Base-by-base conservation (phyloP, 2,797 vertebrate genomes). In the Poeciliopsis paucimaculata region DNA sequence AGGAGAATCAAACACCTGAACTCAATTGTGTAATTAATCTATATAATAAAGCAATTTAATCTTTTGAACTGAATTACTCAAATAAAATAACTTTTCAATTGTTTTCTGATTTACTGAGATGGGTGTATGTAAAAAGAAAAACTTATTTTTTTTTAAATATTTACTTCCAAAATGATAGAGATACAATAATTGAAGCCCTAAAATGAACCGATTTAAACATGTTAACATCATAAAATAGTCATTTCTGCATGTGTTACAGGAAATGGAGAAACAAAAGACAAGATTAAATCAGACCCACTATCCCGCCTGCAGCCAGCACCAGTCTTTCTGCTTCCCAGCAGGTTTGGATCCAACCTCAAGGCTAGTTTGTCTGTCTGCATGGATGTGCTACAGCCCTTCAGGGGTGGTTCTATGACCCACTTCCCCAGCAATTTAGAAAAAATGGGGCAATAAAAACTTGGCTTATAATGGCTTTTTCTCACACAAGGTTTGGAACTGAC, bases 351-450 rank as follows among this genome's bases (percentile, higher is more conserved):
- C 72, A 77, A 43, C 72, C 91, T 88, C 68, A 31, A 84, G 88
- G 90, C 87, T 49, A 85, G 28, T 28, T 49, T 88, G 80, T 87
- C 75, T 90, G 83, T 84, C 73, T 91, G 82, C 71, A n/a, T 72
- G 77, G 77, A 75, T 79, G 77, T 81, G 83, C 79, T 87, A 80
- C 83, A 86, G 64, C 70, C 87, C 87, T 88, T 82, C 62, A 86
- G 89, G 87, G 84, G 31, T 73, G 87, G 78, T 82, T 86, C 73
- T 82, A 87, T 91, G 92, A 93, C 90, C 93, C 86, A 93, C 41
- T 93, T 93, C 77, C 70, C 74, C 26, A 76, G 72, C 77, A 86
- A 77, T 76, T 62, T 31, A 34, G 41, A 75, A 72, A 72, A 71
- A 71, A 71, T 68, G 72, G 10, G 34, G 43, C 78, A 84, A 76